These are phyloP conservation scores for Lutjanus argentimaculatus DNA, from an alignment of 2,797 vertebrate species.

Conservation along the genomic window DNA sequence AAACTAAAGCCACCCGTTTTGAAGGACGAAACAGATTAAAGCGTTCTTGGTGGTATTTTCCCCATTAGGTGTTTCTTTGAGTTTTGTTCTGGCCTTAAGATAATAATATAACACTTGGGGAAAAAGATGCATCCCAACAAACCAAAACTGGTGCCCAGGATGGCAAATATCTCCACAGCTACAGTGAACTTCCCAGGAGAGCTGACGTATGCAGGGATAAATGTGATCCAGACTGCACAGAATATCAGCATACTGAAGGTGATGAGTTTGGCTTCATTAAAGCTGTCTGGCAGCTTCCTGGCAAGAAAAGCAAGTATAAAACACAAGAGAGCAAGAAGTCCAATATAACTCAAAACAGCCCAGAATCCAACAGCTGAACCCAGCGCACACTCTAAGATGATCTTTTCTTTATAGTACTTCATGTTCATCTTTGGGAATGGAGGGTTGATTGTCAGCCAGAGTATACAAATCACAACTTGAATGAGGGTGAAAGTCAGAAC, in stretches of 20 bases:
- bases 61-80: conserved; percentile 73
- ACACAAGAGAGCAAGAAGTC: conserved; percentile 68
- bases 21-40: conserved; percentile 29
- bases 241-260: conserved; percentile 80
- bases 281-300: conserved; percentile 70
- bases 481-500: conserved; percentile 16
- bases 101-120: conserved; percentile 83
- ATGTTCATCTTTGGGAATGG: conserved; percentile 70
- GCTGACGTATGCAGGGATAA: conserved; percentile 75
- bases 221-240: conserved; percentile 76
- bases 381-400: conserved; percentile 72
- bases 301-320: conserved; percentile 73
- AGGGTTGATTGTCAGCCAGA: conserved; percentile 66
- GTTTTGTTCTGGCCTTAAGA: conserved; percentile 77
- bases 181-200: conserved; percentile 76
- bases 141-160: conserved; percentile 76
- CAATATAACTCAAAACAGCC: conserved; percentile 72
- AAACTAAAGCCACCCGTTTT: no score
- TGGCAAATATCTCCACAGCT: conserved; percentile 78
- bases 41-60: conserved; percentile 58
- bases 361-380: conserved; percentile 73
- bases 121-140: conserved; percentile 79
- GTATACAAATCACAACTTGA: conserved; percentile 71
- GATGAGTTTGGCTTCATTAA: conserved; percentile 75
- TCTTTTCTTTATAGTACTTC: conserved; percentile 68